A percentile compares a stretch with the other conserved stretches of the same genome.
phyloP scores from a whole-genome alignment of 2,797 vertebrate genomes.

The Lophius americanus region DNA sequence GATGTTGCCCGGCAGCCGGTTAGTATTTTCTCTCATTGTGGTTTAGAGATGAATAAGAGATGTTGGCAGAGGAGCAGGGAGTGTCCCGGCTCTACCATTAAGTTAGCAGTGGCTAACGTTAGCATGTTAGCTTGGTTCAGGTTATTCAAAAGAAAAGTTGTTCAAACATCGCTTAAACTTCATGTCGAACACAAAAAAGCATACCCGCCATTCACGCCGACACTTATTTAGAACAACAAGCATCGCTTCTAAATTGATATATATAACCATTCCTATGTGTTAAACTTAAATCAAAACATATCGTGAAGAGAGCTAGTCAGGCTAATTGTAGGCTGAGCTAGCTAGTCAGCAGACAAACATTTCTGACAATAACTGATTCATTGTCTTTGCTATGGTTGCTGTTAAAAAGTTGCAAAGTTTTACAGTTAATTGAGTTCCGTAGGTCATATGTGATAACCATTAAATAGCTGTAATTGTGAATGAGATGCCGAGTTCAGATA shows the following conservation, averaged over 20 bases:
- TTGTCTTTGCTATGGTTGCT: no score
- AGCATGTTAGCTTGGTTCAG: slow-evolving; percentile 6
- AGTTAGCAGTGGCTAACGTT: slow-evolving; percentile 52
- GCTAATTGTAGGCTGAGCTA: slow-evolving; percentile 20
- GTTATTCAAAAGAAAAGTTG: background rate
- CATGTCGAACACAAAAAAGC: background rate
- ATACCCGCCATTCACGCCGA: fast-evolving
- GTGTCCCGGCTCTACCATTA: slow-evolving; percentile 61
- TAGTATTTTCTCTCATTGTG: slow-evolving; percentile 32
- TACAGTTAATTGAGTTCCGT: no score
- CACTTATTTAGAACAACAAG: no score
- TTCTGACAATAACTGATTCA: background rate
- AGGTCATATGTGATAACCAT: no score
- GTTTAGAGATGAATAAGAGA: slow-evolving; percentile 18
- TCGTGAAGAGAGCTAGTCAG: slow-evolving; percentile 3
- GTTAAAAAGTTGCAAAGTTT: no score
- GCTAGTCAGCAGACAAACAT: background rate
- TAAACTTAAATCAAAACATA: background rate
- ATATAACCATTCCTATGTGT: background rate
- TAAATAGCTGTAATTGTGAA: no score
- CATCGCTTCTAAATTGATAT: fast-evolving
- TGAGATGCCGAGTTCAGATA: no score
- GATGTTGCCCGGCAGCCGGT: slow-evolving; percentile 82
- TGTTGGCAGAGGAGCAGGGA: slow-evolving; percentile 62
- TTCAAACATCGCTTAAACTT: background rate